These are phyloP conservation scores for Hydraecia micacea DNA, from an alignment of 2,888 invertebrate genomes.

Conservation along the genomic window DNA sequence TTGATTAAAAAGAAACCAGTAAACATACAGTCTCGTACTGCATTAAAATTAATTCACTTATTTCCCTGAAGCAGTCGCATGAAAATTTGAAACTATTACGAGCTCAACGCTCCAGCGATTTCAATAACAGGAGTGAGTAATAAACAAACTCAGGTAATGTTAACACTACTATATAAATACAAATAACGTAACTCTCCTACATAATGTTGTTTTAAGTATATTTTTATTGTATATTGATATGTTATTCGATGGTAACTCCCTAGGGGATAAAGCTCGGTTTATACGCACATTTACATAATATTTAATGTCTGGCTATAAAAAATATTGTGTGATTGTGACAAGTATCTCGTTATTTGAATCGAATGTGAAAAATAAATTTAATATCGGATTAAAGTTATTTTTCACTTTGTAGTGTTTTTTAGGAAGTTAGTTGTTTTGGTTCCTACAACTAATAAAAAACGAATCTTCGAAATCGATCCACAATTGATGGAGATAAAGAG, in stretches of 20 bases:
- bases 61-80: slow-evolving; percentile 32
- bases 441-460: too few relatives aligned
- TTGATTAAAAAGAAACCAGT: slow-evolving; percentile 34
- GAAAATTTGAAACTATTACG: slow-evolving; percentile 51
- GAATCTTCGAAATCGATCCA: too few relatives aligned
- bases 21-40: slow-evolving; percentile 10
- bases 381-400: too few relatives aligned
- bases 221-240: slow-evolving; percentile 6
- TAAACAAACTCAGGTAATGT: slow-evolving; percentile 28
- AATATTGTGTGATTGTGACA: not conserved
- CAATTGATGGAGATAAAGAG: too few relatives aligned
- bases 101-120: slow-evolving; percentile 36
- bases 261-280: not conserved
- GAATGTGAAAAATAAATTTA: not conserved
- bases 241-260: slow-evolving; percentile 14
- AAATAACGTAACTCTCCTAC: slow-evolving; percentile 16
- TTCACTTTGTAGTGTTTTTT: too few relatives aligned
- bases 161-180: slow-evolving; percentile 11
- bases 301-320: not conserved
- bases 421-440: too few relatives aligned
- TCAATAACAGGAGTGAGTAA: slow-evolving; percentile 36
- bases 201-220: slow-evolving; percentile 15
- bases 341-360: not conserved
- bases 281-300: slow-evolving; percentile 1
- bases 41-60: slow-evolving; percentile 42